A percentile compares a stretch with the other conserved stretches of the same genome.
Conservation (phyloP, 2,113 vertebrate species). For the Archocentrus centrarchus region DNA sequence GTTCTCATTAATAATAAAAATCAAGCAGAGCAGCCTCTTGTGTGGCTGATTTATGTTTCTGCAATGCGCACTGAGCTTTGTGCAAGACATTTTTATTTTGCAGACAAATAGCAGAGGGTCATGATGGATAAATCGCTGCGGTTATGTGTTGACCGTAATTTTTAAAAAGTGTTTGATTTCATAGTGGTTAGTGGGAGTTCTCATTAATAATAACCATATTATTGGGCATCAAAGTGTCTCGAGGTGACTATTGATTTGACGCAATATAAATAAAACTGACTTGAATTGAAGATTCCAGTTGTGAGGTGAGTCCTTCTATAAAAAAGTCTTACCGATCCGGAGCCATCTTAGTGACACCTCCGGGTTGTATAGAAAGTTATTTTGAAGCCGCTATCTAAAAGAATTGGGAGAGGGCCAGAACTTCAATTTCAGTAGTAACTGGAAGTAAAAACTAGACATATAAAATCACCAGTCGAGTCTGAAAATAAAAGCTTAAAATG, state of each 20-base stretch:
- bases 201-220: not conserved
- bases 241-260: not conserved
- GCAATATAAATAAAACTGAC: not conserved
- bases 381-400: no score
- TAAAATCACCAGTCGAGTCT: not conserved
- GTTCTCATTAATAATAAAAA: conserved; percentile 41
- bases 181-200: not conserved
- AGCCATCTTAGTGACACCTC: not conserved
- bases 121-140: not conserved
- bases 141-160: not conserved
- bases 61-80: not conserved
- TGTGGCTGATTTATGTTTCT: not conserved
- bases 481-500: not conserved
- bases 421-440: not conserved
- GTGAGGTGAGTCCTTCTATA: no score
- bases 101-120: not conserved
- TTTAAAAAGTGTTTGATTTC: not conserved
- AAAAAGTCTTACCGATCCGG: no score
- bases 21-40: not conserved
- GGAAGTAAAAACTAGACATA: not conserved
- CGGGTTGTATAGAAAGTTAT: not conserved
- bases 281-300: not conserved
- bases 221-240: not conserved
- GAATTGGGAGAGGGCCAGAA: no score
- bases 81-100: not conserved